phyloP scores from a whole-genome alignment of 2,797 vertebrate genomes.

The Myotis myotis region DNA sequence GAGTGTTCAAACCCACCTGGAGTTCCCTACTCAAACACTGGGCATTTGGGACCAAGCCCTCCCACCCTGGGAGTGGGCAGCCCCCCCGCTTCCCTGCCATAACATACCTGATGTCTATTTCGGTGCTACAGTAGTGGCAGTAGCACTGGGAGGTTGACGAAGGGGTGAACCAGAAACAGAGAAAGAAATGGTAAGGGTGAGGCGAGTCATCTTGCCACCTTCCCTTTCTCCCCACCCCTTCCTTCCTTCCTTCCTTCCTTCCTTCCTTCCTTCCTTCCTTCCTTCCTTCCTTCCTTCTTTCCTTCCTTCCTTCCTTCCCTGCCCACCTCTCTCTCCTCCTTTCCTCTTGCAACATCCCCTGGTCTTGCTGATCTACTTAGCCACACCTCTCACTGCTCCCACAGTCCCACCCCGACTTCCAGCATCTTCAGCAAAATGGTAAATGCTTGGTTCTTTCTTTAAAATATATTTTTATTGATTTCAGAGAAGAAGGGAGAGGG shows the following conservation, averaged over 20 bases:
- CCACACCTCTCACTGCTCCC: too few species aligned
- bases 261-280: too few species aligned
- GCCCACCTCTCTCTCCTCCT: background rate
- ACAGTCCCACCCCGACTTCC: background rate
- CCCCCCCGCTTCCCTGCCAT: accelerated
- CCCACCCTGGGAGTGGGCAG: accelerated
- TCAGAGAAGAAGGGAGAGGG: too few species aligned
- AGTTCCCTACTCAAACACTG: background rate
- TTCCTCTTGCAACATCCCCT: accelerated
- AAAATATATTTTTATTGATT: too few species aligned
- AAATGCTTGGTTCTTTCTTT: background rate
- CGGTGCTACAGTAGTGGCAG: conserved; percentile 40
- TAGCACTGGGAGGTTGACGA: conserved; percentile 21
- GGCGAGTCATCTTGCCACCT: background rate
- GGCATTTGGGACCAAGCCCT: background rate
- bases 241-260: too few species aligned
- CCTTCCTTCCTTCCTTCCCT: too few species aligned
- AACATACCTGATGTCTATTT: conserved; percentile 2
- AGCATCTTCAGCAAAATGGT: background rate
- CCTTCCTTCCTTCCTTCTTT: too few species aligned
- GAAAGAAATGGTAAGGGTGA: background rate
- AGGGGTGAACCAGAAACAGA: background rate
- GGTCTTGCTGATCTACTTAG: too few species aligned
- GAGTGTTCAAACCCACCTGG: background rate
- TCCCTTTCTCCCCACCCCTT: too few species aligned